These are phyloP conservation scores for Suricata suricatta DNA, from an alignment of 2,113 vertebrate species.

Conservation along the genomic window DNA sequence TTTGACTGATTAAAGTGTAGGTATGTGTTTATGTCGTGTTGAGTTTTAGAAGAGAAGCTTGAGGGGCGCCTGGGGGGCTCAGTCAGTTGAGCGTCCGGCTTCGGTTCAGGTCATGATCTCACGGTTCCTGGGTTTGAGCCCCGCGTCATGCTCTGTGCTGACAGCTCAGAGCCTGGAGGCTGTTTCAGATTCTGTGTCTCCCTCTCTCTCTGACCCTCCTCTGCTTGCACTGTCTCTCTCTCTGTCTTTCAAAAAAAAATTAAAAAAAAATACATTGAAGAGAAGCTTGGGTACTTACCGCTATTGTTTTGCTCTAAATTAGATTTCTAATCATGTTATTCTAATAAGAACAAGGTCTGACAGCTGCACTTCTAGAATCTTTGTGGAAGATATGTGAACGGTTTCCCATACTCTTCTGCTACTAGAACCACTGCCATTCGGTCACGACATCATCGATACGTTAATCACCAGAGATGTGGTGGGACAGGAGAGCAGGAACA, in stretches of 20 bases:
- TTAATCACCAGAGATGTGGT: neutral
- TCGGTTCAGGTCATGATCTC: no score
- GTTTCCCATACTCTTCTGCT: neutral
- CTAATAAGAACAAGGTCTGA: neutral
- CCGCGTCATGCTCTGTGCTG: no score
- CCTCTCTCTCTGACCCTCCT: no score
- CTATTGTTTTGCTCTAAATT: slow-evolving; percentile 5
- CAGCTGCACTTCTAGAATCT: neutral
- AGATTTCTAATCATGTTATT: neutral
- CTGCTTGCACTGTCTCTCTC: no score
- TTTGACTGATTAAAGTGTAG: neutral
- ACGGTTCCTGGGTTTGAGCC: no score
- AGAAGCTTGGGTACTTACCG: neutral
- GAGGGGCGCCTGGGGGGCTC: no score
- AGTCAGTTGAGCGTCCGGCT: no score
- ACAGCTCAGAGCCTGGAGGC: no score
- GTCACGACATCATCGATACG: neutral
- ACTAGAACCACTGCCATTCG: neutral
- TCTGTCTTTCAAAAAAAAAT: no score
- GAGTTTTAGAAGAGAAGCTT: neutral
- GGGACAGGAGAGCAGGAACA: neutral
- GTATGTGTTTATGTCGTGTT: neutral
- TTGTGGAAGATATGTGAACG: neutral
- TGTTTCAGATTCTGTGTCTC: no score
- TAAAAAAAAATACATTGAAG: no score